Evolutionary conservation across 2,113 vertebrate genomes (phyloP).

Genomic region (Alligator sinensis): DNA sequence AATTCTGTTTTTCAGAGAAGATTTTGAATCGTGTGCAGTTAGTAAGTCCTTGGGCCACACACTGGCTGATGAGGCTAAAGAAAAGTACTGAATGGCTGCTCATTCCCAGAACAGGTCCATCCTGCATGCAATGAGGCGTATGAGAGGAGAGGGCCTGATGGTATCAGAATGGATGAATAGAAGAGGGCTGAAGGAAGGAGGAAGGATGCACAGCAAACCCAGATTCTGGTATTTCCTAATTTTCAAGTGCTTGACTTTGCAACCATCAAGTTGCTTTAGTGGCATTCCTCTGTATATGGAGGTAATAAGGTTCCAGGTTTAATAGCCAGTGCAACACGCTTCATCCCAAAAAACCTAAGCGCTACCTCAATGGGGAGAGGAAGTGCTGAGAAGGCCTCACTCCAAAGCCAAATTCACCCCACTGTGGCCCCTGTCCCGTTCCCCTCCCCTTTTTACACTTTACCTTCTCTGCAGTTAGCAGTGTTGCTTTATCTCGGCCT

Average conservation of each 20-base stretch:
- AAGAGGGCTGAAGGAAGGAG: neutral
- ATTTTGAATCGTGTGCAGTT: too few relatives aligned
- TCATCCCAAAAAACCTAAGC: neutral
- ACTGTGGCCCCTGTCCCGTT: fast-evolving
- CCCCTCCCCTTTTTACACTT: too few relatives aligned
- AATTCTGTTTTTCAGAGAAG: too few relatives aligned
- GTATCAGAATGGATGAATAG: fast-evolving
- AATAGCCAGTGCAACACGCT: neutral
- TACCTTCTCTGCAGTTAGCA: too few relatives aligned
- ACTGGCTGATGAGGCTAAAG: too few relatives aligned
- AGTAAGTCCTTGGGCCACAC: too few relatives aligned
- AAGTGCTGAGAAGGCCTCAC: neutral
- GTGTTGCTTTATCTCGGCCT: too few relatives aligned
- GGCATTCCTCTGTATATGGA: fast-evolving
- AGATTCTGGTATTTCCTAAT: neutral
- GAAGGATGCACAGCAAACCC: fast-evolving
- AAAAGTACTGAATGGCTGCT: too few relatives aligned
- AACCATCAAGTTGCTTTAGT: fast-evolving
- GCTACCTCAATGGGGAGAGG: neutral
- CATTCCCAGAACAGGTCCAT: too few relatives aligned
- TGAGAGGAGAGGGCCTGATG: neutral
- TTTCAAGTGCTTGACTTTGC: neutral
- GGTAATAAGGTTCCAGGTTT: neutral
- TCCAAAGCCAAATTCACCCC: neutral
- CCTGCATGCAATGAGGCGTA: too few relatives aligned